These are phyloP conservation scores for Malthinus seriepunctatus DNA, from an alignment of 2,888 invertebrate genomes.

Conservation along the genomic window DNA sequence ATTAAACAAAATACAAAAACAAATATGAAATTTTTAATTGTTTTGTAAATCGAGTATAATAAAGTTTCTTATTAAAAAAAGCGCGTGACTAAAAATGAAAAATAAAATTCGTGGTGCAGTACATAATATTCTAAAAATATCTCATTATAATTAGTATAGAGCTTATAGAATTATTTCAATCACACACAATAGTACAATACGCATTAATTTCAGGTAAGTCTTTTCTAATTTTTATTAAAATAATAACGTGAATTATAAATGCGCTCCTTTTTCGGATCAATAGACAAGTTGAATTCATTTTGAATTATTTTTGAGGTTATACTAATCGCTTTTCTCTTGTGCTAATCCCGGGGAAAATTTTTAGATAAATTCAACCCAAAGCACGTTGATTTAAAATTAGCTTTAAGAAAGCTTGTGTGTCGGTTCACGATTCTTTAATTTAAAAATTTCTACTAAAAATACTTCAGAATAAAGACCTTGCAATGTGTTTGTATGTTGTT, in stretches of 20 bases:
- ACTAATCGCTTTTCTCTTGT: too few relatives aligned
- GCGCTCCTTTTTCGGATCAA: background rate
- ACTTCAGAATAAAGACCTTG: too few relatives aligned
- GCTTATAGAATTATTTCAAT: slow-evolving; percentile 20
- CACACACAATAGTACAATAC: slow-evolving; percentile 14
- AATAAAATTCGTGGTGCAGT: slow-evolving; percentile 17
- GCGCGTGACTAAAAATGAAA: slow-evolving; percentile 17
- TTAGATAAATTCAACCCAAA: too few relatives aligned
- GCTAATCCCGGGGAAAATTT: too few relatives aligned
- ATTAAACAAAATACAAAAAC: background rate
- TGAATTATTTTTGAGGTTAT: too few relatives aligned
- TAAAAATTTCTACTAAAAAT: too few relatives aligned
- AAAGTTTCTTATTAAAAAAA: background rate
- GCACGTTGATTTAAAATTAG: too few relatives aligned
- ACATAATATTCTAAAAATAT: slow-evolving; percentile 35
- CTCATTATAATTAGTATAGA: slow-evolving; percentile 33
- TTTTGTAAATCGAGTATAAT: background rate
- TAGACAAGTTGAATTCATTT: background rate
- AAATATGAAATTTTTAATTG: background rate
- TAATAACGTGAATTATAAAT: background rate
- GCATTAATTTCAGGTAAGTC: slow-evolving; percentile 21
- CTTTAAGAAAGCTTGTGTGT: too few relatives aligned
- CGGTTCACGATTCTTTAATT: too few relatives aligned
- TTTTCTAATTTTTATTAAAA: background rate
- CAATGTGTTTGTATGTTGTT: too few relatives aligned